Percentiles rank a stretch among this genome's conserved stretches.
Evolutionary conservation across 2,888 invertebrate species (phyloP).

Genomic region (Lissocephala sabroskyi): DNA sequence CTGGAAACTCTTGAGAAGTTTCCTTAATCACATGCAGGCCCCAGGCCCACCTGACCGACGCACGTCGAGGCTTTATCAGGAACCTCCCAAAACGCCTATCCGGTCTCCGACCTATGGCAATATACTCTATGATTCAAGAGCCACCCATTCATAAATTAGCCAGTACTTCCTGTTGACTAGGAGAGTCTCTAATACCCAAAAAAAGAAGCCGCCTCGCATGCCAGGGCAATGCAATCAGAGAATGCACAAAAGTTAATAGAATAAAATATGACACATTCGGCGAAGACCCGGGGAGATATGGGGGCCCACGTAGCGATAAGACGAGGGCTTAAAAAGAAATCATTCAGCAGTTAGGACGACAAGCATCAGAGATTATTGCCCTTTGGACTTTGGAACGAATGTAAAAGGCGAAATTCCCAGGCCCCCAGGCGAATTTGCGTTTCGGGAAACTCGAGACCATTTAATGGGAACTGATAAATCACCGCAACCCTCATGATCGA

Average conservation of each 20-base stretch:
- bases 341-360: conserved; percentile 30
- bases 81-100: too few relatives aligned
- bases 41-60: too few relatives aligned
- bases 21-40: too few relatives aligned
- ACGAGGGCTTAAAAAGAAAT: conserved; percentile 29
- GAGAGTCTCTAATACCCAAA: conserved; percentile 9
- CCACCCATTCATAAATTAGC: conserved; percentile 32
- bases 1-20: too few relatives aligned
- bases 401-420: too few relatives aligned
- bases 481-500: too few relatives aligned
- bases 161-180: conserved; percentile 20
- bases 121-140: not conserved
- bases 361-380: not conserved
- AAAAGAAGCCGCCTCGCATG: conserved; percentile 1
- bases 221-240: conserved; percentile 22
- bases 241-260: too few relatives aligned
- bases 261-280: conserved; percentile 9
- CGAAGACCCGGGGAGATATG: not conserved
- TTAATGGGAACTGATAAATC: not conserved
- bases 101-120: conserved; percentile 18
- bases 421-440: not conserved
- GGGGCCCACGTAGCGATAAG: conserved; percentile 17
- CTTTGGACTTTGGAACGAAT: conserved; percentile 51
- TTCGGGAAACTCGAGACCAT: too few relatives aligned
- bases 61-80: too few relatives aligned